phyloP scores from a whole-genome alignment of 2,113 vertebrate genomes.

The Colinus virginianus region DNA sequence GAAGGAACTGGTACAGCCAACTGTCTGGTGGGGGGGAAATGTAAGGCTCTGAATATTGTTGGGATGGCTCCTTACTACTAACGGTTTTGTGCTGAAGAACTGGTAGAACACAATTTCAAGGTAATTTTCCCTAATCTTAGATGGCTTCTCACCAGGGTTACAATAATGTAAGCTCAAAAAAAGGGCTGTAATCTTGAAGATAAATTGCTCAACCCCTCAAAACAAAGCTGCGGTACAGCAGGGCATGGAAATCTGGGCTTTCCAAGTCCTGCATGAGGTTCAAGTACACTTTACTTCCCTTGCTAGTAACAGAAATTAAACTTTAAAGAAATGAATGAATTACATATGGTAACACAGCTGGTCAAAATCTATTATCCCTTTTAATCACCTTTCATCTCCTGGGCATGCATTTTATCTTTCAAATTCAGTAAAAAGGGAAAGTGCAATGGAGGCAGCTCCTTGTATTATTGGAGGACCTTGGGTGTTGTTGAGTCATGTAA shows the following conservation, averaged over 20 bases:
- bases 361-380: slow-evolving; percentile 60
- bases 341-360: slow-evolving; percentile 62
- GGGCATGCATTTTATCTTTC: slow-evolving; percentile 10
- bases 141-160: neutral
- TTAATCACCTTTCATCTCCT: slow-evolving; percentile 40
- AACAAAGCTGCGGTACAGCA: neutral
- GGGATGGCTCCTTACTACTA: neutral
- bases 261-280: neutral
- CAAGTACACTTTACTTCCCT: neutral
- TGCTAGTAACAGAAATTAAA: slow-evolving; percentile 5
- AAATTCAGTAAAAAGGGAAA: neutral
- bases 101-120: neutral
- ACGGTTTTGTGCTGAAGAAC: neutral
- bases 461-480: neutral
- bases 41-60: neutral
- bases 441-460: neutral
- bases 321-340: slow-evolving; percentile 30
- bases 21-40: neutral
- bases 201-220: neutral
- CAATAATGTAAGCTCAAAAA: neutral
- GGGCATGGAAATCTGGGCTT: neutral
- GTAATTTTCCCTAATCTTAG: neutral
- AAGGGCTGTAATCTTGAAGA: neutral
- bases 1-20: neutral
- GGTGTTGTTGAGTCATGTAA: neutral